These are phyloP conservation scores for Eunapius fragilis DNA, from an alignment of 37 sponge, comb jelly and placozoan genomes.

Conservation along the genomic window DNA sequence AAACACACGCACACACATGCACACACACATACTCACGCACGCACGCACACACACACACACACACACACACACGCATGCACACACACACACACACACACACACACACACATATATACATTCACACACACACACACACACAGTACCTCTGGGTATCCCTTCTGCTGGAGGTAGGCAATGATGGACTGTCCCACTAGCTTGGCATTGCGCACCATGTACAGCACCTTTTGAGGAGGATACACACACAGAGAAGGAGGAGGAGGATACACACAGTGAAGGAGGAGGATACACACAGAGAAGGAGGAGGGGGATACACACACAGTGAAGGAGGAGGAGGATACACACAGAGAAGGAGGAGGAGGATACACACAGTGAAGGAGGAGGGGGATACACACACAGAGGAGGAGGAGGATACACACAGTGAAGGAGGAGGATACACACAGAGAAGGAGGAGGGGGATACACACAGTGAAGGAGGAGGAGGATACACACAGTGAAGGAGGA, in stretches of 20 bases:
- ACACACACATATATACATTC: slow-evolving; percentile 1
- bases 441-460: too few relatives aligned
- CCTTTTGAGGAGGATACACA: slow-evolving; percentile 47
- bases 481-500: too few relatives aligned
- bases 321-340: too few relatives aligned
- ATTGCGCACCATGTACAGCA: slow-evolving; percentile 94
- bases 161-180: slow-evolving; percentile 95
- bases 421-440: too few relatives aligned
- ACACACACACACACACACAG: slow-evolving; percentile 9
- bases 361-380: too few relatives aligned
- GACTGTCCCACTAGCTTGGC: slow-evolving; percentile 95
- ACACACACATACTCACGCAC: slow-evolving; percentile 4
- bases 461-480: too few relatives aligned
- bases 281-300: too few relatives aligned
- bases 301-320: too few relatives aligned
- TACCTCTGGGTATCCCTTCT: slow-evolving; percentile 99
- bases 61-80: background rate
- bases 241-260: background rate
- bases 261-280: too few relatives aligned
- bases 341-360: too few relatives aligned
- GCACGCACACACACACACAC: background rate
- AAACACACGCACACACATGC: background rate
- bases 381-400: too few relatives aligned
- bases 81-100: background rate
- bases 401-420: too few relatives aligned